Conservation (phyloP, 1,140 invertebrate species). For the Anoplophora glabripennis region DNA sequence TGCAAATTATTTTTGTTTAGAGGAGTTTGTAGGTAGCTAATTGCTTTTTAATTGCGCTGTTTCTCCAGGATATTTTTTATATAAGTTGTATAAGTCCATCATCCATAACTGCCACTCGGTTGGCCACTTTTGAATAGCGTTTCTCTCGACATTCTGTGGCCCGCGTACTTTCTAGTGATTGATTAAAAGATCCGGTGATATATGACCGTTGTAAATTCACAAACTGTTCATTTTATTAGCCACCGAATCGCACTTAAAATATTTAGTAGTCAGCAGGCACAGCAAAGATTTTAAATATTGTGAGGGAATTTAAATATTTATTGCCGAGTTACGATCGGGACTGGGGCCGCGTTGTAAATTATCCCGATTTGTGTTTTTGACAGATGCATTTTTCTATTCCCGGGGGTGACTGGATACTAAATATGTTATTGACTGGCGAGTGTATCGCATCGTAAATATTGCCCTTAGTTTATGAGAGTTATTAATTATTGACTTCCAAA, state of each 20-base stretch:
- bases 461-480: no score
- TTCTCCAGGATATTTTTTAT: slow-evolving; percentile 10
- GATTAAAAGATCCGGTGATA: slow-evolving; percentile 32
- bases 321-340: background rate
- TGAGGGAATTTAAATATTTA: background rate
- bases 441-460: no score
- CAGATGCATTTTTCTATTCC: slow-evolving; percentile 11
- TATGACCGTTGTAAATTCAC: slow-evolving; percentile 34
- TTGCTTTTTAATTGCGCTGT: slow-evolving; percentile 18
- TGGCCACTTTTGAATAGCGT: slow-evolving; percentile 30
- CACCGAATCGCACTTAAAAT: slow-evolving; percentile 21
- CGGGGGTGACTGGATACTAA: no score
- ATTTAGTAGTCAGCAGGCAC: background rate
- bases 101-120: slow-evolving; percentile 34
- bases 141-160: slow-evolving; percentile 21
- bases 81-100: slow-evolving; percentile 4
- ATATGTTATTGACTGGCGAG: no score
- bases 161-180: slow-evolving; percentile 28
- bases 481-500: no score
- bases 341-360: slow-evolving; percentile 18
- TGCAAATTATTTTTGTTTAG: no score
- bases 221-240: slow-evolving; percentile 35
- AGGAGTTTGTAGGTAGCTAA: background rate
- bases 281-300: no score
- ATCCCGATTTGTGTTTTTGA: slow-evolving; percentile 20